Base-by-base conservation (phyloP, 2,113 vertebrate species). In the Gadus macrocephalus region DNA sequence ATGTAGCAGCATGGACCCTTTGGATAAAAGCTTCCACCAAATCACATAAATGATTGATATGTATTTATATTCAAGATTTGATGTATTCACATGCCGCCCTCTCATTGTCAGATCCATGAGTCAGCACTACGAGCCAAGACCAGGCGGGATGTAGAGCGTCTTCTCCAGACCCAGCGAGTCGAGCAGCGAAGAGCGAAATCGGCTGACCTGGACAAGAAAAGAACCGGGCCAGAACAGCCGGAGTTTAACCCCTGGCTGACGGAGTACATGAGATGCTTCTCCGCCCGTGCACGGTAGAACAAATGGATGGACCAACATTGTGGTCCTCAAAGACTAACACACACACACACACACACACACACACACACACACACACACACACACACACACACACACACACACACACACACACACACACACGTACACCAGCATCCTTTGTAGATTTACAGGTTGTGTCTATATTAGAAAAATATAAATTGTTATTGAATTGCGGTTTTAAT, bases 231-330 rank as follows among this genome's bases (percentile, higher is more conserved):
- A 64, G 64, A 90, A 8, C 69, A 90, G 42, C 86, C 92, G 0
- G 82, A 92, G 6, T 96, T 94, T 56, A 94, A 94, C 81, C 95
- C 95, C 0, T 98, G 97, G 96, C 86, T 98, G 87, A 98, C 96
- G 0, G 97, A 98, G 78, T 98, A 98, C 63, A 99, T 98, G 97
- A 90, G 94, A 69, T 96, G 95, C 89, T 99, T 95, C 79, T 97
- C 96, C 0, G 94, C 92, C 9, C 89, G 95, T 69, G 91, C 93
- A 0, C 93, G 90, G 81, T 91, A 91, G 87, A 74, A 82, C 63
- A 3, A 15, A 28, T 1, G 42, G 42, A 12, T 14, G 8, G 42
- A 49, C 42, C 42, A 49, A 49, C 42, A 35, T 2, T 35, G 31
- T 49, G 42, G 42, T 49, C 42, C 12, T 9, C 42, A 49, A 49